phyloP scores from a whole-genome alignment of 2,797 vertebrate genomes.

The Tenualosa thibaudeaui region DNA sequence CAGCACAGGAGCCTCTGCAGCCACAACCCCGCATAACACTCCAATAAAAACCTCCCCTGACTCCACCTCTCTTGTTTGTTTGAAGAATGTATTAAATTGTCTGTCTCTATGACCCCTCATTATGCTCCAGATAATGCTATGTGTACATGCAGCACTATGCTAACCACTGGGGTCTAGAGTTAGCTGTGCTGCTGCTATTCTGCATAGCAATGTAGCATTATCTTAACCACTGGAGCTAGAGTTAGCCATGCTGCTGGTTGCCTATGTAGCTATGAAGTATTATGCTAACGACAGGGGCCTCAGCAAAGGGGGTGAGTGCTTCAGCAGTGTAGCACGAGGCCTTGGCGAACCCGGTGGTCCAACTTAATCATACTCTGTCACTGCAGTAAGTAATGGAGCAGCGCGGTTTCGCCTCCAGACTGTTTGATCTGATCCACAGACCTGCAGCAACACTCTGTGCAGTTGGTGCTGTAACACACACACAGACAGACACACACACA shows the following conservation, averaged over 20 bases:
- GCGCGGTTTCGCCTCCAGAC: not conserved
- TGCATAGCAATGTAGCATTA: no score
- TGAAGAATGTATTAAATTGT: not conserved
- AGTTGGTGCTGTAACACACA: not conserved
- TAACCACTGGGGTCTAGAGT: no score
- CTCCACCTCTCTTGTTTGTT: not conserved
- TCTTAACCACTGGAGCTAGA: no score
- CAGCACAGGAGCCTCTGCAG: not conserved
- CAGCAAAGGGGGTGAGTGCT: not conserved
- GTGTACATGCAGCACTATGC: no score
- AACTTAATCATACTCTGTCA: constrained; percentile 2
- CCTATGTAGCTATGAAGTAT: not conserved
- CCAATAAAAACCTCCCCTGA: not conserved
- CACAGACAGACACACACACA: not conserved
- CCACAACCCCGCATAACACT: not conserved
- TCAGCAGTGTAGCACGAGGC: not conserved
- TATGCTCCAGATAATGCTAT: not conserved
- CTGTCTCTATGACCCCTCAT: not conserved
- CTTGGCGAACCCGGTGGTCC: not conserved
- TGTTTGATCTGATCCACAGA: constrained; percentile 5
- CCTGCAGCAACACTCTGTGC: not conserved
- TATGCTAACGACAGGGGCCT: not conserved
- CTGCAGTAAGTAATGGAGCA: not conserved
- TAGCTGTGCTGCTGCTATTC: no score
- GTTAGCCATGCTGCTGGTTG: not conserved